phyloP scores from a whole-genome alignment of 2,113 vertebrate species.

The Mellivora capensis region DNA sequence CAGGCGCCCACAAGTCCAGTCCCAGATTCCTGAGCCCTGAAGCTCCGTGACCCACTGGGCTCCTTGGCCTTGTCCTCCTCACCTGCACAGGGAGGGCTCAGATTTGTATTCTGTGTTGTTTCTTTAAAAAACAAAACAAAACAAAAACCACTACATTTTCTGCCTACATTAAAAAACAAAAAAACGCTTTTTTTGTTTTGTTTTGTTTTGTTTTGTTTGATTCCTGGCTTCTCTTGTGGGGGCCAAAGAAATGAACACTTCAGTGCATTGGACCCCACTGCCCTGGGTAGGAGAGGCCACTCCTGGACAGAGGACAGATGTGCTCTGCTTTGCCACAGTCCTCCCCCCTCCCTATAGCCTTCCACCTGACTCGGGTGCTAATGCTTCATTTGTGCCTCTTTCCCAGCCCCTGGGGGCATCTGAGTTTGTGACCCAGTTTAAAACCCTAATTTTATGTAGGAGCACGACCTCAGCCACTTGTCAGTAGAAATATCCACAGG shows the following conservation, averaged over 20 bases:
- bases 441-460: slow-evolving; percentile 45
- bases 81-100: not conserved
- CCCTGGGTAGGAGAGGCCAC: not conserved
- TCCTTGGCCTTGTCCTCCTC: not conserved
- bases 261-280: fast-evolving
- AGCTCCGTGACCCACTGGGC: not conserved
- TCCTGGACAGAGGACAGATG: fast-evolving
- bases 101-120: not conserved
- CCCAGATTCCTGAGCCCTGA: not conserved
- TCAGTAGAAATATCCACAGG: not conserved
- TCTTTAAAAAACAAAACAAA: not conserved
- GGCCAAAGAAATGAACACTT: fast-evolving
- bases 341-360: not conserved
- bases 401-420: not conserved
- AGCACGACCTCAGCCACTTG: not conserved
- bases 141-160: not conserved
- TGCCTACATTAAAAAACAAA: not conserved
- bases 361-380: not conserved
- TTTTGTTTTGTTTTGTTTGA: too few species aligned
- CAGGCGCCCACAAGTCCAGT: fast-evolving
- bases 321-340: not conserved
- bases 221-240: not conserved
- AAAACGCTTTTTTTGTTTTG: too few species aligned
- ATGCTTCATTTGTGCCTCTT: not conserved
- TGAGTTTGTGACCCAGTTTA: slow-evolving; percentile 21